Evolutionary conservation across 64 coral and sea anemone genomes (phyloP).

Genomic region (Montipora foliosa): DNA sequence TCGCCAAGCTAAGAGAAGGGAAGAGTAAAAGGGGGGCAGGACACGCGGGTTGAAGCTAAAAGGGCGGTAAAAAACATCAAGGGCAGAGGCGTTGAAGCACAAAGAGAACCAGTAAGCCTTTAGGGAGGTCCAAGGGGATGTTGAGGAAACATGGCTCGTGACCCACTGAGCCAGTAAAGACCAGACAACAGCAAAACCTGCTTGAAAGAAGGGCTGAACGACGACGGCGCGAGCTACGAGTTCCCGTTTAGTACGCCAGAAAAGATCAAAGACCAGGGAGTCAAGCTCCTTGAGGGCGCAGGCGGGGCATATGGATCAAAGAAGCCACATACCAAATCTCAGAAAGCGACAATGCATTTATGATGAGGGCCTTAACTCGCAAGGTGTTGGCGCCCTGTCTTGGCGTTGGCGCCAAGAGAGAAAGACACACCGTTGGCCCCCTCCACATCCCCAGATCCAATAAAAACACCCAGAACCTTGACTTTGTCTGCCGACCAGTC

Average conservation of each 20-base stretch:
- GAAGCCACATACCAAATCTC: conserved; percentile 47
- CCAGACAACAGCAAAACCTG: conserved; percentile 15
- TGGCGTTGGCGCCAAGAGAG: conserved; percentile 41
- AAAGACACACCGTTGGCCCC: neutral
- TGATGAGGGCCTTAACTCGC: conserved; percentile 22
- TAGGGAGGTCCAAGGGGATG: too few species aligned
- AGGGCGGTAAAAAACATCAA: too few species aligned
- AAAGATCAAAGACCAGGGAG: neutral
- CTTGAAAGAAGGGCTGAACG: neutral
- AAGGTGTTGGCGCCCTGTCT: too few species aligned
- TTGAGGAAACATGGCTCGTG: neutral
- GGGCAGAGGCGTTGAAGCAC: too few species aligned
- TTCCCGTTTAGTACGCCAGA: conserved; percentile 50
- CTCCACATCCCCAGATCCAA: neutral
- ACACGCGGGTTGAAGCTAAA: too few species aligned
- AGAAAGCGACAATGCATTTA: conserved; percentile 16
- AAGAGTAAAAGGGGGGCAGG: too few species aligned
- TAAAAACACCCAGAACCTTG: neutral
- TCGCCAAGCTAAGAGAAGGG: too few species aligned
- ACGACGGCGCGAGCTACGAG: neutral
- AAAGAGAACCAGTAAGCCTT: too few species aligned
- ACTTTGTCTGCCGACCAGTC: neutral
- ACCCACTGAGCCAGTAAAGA: conserved; percentile 47
- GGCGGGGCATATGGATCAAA: neutral
- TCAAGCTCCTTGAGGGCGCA: neutral